These are phyloP conservation scores for Panulirus ornatus DNA, from an alignment of 1,140 invertebrate species.

Conservation along the genomic window DNA sequence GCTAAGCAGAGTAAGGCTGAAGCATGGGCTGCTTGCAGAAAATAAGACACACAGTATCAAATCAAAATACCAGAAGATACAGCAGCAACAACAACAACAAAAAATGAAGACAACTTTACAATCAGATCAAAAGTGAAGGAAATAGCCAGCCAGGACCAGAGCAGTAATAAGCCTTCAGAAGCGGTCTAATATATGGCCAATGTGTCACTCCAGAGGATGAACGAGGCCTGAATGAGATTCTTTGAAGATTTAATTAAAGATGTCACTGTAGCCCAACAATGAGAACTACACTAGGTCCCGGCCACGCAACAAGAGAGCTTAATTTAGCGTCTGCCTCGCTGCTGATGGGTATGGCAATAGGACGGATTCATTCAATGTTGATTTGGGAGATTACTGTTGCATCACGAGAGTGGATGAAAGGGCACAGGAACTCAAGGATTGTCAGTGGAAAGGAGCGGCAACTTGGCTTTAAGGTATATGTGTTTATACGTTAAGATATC, in stretches of 20 bases:
- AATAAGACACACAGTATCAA: too few relatives aligned
- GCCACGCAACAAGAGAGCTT: conserved; percentile 26
- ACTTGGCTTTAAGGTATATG: too few relatives aligned
- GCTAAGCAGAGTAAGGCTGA: too few relatives aligned
- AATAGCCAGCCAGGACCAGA: too few relatives aligned
- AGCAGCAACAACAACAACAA: too few relatives aligned
- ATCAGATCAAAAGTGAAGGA: too few relatives aligned
- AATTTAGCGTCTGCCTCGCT: conserved; percentile 12
- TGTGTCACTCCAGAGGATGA: conserved; percentile 19
- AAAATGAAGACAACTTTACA: too few relatives aligned
- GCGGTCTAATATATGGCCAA: not conserved
- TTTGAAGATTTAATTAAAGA: conserved; percentile 55
- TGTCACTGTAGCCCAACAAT: conserved; percentile 15
- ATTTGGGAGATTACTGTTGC: not conserved
- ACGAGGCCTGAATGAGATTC: conserved; percentile 25
- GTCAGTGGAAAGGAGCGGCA: too few relatives aligned
- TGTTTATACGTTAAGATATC: too few relatives aligned
- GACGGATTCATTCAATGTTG: conserved; percentile 1
- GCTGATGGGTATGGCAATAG: not conserved
- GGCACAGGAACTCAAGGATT: not conserved
- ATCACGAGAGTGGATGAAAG: conserved; percentile 15
- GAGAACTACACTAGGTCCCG: not conserved
- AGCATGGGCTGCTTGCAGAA: too few relatives aligned
- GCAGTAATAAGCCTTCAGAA: too few relatives aligned
- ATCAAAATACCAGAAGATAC: too few relatives aligned